Evolutionary conservation across 2,797 vertebrate species (phyloP).

Genomic region (Otus scops): DNA sequence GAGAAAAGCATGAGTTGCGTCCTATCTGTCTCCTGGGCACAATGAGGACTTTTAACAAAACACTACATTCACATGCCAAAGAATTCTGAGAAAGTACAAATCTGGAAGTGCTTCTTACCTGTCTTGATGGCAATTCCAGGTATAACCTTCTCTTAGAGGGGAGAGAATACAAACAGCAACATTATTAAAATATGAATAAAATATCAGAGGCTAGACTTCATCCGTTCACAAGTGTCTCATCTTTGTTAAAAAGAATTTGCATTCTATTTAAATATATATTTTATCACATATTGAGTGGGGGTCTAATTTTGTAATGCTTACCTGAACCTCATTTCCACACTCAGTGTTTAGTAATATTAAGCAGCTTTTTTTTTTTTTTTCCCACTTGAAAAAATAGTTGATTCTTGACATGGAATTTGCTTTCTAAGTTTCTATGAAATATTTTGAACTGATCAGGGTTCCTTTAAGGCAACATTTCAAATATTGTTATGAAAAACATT

Average conservation of each 20-base stretch:
- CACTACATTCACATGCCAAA: background rate
- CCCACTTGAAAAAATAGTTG: background rate
- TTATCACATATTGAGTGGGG: background rate
- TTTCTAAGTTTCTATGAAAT: background rate
- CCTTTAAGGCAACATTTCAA: slow-evolving; percentile 36
- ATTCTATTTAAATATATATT: background rate
- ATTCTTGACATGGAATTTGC: background rate
- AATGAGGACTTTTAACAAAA: background rate
- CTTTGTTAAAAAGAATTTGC: background rate
- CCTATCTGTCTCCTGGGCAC: background rate
- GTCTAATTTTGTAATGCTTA: background rate
- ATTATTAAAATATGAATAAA: slow-evolving; percentile 15
- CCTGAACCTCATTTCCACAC: background rate
- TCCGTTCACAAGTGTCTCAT: background rate
- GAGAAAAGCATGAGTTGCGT: background rate
- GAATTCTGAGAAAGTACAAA: background rate
- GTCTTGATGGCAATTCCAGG: background rate
- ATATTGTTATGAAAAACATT: slow-evolving; percentile 41
- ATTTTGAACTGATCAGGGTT: background rate
- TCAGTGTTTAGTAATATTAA: background rate
- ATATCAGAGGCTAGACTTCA: background rate
- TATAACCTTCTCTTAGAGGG: background rate
- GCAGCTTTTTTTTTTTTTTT: background rate
- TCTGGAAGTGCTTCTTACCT: background rate
- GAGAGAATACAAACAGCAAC: background rate